Evolutionary conservation across 2,888 invertebrate genomes (phyloP).

Genomic region (Noctua pronuba): DNA sequence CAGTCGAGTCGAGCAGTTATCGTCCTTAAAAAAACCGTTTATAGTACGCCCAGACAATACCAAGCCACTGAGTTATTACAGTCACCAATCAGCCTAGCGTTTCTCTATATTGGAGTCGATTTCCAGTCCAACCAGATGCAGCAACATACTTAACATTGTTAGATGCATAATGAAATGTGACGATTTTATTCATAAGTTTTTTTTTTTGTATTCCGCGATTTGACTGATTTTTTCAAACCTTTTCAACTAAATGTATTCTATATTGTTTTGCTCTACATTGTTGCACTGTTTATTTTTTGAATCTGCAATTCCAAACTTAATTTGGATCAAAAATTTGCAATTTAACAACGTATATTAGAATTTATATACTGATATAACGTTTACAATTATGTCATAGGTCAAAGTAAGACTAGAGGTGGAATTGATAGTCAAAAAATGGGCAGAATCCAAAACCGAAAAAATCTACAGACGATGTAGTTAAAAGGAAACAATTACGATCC

Average conservation of each 20-base stretch:
- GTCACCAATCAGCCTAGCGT: neutral
- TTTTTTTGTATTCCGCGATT: neutral
- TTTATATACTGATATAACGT: neutral
- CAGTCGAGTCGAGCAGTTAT: neutral
- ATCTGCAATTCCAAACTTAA: neutral
- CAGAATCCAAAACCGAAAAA: neutral
- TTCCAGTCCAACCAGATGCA: neutral
- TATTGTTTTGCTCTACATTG: neutral
- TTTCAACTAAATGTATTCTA: neutral
- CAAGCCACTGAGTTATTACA: neutral
- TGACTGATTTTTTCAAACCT: neutral
- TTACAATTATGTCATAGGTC: neutral
- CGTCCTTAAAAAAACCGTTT: neutral
- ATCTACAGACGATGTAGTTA: neutral
- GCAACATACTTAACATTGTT: neutral
- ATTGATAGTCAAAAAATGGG: neutral
- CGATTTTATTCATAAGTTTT: neutral
- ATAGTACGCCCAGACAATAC: neutral
- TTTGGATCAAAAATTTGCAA: neutral
- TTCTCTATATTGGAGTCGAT: neutral
- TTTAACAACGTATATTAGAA: neutral
- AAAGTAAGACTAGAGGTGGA: neutral
- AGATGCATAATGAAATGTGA: neutral
- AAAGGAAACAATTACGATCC: too few species aligned
- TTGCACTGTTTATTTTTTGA: neutral